Evolutionary conservation across 2,113 vertebrate species (phyloP).

Genomic region (Brachyhypopomus gauderio): DNA sequence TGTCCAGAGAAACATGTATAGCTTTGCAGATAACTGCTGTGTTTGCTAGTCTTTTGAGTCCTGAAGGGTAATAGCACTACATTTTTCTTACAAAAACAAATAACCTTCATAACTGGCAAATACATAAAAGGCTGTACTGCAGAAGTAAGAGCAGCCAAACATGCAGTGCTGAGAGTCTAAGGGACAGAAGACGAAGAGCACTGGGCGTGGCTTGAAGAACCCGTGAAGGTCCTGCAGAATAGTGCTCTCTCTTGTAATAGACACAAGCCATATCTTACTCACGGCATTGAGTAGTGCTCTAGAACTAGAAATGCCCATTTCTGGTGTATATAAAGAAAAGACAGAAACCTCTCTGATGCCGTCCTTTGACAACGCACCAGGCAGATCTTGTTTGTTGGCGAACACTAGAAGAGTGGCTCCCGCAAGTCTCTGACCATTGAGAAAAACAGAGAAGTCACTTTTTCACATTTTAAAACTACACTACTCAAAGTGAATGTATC

Average conservation of each 20-base stretch:
- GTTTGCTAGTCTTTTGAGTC: too few species aligned
- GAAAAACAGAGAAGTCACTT: neutral
- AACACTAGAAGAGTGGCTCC: conserved; percentile 90
- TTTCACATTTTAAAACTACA: too few species aligned
- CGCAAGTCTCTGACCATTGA: conserved; percentile 76
- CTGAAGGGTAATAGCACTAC: neutral
- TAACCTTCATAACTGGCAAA: neutral
- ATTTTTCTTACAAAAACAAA: neutral
- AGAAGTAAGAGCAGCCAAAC: neutral
- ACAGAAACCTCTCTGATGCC: conserved; percentile 80
- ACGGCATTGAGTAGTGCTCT: neutral
- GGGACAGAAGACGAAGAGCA: neutral
- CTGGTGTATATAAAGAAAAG: neutral
- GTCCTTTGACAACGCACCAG: conserved; percentile 82
- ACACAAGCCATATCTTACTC: neutral
- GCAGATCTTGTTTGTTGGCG: conserved; percentile 91
- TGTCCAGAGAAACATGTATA: neutral
- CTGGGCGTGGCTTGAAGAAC: neutral
- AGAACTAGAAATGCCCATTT: neutral
- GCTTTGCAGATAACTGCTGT: neutral
- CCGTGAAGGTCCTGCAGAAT: too few species aligned
- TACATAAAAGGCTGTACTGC: too few species aligned
- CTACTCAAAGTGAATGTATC: too few species aligned
- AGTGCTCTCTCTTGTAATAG: neutral
- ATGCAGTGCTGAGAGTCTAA: neutral